These are phyloP conservation scores for Hyalella azteca DNA, from an alignment of 2,888 invertebrate species.

Conservation along the genomic window DNA sequence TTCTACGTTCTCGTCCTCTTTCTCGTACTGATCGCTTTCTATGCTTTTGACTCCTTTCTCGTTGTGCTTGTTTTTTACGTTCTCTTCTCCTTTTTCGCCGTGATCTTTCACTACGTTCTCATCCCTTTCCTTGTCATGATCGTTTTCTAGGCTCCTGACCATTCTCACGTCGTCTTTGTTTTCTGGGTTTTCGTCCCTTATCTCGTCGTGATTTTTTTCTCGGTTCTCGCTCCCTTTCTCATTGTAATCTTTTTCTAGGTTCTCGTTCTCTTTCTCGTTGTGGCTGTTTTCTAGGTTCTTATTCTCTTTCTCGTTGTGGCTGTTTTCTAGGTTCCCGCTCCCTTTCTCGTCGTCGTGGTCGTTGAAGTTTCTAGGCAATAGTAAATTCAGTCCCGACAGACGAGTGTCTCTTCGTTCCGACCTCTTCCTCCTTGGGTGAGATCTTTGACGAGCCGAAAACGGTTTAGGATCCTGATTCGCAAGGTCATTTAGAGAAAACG, in stretches of 20 bases:
- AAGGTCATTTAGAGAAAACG: not conserved
- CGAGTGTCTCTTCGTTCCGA: not conserved
- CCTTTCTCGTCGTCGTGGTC: not conserved
- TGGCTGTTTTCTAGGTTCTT: not conserved
- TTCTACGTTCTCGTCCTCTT: no score
- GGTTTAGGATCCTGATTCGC: not conserved
- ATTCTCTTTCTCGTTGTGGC: not conserved
- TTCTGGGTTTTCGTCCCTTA: not conserved
- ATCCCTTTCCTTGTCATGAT: no score
- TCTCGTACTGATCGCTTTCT: no score
- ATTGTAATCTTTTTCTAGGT: not conserved
- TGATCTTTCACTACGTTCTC: no score
- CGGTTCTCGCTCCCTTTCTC: not conserved
- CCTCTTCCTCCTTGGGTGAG: not conserved
- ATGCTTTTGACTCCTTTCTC: no score
- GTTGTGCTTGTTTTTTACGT: no score
- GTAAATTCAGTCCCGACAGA: slow-evolving; percentile 2
- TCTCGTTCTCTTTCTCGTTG: not conserved
- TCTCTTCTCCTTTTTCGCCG: no score
- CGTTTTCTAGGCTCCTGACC: no score
- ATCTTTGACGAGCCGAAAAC: not conserved
- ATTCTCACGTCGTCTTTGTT: no score
- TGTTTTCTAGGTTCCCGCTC: not conserved
- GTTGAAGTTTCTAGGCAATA: not conserved
- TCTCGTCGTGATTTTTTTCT: not conserved